Conservation (phyloP, 2,113 vertebrate genomes). For the Hassar affinis region DNA sequence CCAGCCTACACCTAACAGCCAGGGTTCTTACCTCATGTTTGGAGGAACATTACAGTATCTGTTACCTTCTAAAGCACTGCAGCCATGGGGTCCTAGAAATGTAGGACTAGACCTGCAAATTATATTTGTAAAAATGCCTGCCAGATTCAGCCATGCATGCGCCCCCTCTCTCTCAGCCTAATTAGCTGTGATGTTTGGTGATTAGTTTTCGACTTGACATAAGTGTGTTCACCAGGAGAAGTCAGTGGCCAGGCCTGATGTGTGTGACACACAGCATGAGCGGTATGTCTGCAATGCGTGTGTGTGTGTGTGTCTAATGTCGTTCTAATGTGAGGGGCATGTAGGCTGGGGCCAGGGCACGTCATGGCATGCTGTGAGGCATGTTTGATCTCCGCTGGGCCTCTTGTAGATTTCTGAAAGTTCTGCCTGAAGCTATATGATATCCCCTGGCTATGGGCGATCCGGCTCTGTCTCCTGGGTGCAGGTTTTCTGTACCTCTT, state of each 20-base stretch:
- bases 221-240: background rate
- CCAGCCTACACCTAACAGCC: background rate
- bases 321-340: slow-evolving; percentile 9
- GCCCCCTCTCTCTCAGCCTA: background rate
- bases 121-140: background rate
- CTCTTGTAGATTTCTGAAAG: slow-evolving; percentile 2
- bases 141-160: background rate
- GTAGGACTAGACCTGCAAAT: background rate
- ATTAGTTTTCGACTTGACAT: slow-evolving; percentile 25
- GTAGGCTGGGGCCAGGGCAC: background rate
- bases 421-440: slow-evolving; percentile 1
- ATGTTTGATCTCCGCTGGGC: background rate
- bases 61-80: background rate
- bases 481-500: background rate
- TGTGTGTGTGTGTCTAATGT: background rate
- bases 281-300: background rate
- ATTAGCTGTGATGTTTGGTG: slow-evolving; percentile 2
- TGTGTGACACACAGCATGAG: background rate
- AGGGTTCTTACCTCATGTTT: background rate
- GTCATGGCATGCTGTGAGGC: slow-evolving; percentile 22
- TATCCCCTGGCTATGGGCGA: slow-evolving; percentile 6
- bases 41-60: background rate
- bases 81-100: background rate
- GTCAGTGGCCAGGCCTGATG: background rate
- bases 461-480: background rate